A percentile compares a stretch with the other conserved stretches of the same genome.
phyloP scores from a whole-genome alignment of 1,140 invertebrate genomes.

The Brachionus rotundiformis region DNA sequence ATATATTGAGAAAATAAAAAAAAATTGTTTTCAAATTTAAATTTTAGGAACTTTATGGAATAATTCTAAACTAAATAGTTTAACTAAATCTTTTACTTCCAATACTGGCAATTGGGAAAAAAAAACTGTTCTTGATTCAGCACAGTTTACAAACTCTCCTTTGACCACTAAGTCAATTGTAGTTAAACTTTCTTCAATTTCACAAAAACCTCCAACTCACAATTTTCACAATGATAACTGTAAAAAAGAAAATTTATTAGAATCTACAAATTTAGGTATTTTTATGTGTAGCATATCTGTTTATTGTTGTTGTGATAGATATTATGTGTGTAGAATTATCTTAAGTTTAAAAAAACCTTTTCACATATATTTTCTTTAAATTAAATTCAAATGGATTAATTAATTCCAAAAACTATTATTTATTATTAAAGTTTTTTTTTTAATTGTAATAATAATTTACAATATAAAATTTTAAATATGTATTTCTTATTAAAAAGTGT shows the following conservation, averaged over 20 bases:
- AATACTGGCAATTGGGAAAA: neutral
- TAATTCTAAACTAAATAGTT: constrained; percentile 48
- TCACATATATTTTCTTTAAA: too few species aligned
- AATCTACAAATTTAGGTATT: neutral
- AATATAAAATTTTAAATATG: too few species aligned
- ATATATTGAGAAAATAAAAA: constrained; percentile 6
- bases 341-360: too few species aligned
- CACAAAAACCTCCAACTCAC: neutral
- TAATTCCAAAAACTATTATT: too few species aligned
- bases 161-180: neutral
- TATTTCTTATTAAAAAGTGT: too few species aligned
- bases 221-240: neutral
- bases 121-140: neutral
- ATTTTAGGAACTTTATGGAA: constrained; percentile 46
- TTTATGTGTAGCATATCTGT: neutral
- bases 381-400: too few species aligned
- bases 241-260: too few species aligned
- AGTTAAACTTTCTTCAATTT: neutral
- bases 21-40: neutral
- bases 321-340: too few species aligned
- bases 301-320: neutral
- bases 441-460: too few species aligned
- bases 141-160: neutral
- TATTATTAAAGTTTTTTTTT: too few species aligned
- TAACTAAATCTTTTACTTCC: constrained; percentile 25